phyloP scores from a whole-genome alignment of 1,140 invertebrate genomes.

The Drosophila seguyi region DNA sequence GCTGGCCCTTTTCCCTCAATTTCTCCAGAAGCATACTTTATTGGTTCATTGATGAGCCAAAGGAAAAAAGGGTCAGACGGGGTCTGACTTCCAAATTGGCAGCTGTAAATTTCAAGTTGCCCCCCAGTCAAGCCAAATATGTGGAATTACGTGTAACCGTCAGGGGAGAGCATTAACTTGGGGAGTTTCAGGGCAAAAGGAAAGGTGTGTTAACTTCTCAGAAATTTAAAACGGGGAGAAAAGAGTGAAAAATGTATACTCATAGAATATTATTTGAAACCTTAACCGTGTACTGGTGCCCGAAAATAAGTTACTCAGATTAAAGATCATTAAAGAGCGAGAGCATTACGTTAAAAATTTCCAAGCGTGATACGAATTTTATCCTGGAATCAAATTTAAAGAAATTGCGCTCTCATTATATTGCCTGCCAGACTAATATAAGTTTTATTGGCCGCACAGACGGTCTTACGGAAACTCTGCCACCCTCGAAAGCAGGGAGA shows the following conservation, averaged over 20 bases:
- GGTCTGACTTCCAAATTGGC: constrained; percentile 39
- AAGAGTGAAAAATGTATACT: background rate
- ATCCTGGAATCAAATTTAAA: constrained; percentile 19
- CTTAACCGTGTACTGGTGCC: background rate
- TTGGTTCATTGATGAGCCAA: constrained; percentile 43
- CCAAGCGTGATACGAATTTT: background rate
- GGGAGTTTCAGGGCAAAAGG: background rate
- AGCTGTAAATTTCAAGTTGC: constrained; percentile 42
- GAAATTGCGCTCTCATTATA: constrained; percentile 40
- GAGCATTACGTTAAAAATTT: background rate
- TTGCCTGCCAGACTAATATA: constrained; percentile 53
- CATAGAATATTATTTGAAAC: background rate
- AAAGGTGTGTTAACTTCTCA: constrained; percentile 8
- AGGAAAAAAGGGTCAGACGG: constrained; percentile 39
- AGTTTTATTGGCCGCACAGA: constrained; percentile 61
- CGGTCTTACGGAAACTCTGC: constrained; percentile 28
- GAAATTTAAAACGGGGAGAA: background rate
- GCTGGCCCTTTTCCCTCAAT: constrained; percentile 15
- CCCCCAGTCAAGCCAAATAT: constrained; percentile 30
- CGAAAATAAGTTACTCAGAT: background rate
- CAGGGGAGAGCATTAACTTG: constrained; percentile 14
- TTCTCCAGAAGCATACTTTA: constrained; percentile 28
- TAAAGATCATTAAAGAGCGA: background rate
- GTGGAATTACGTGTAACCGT: constrained; percentile 26
- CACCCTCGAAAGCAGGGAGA: constrained; percentile 1